Evolutionary conservation across 2,797 vertebrate species (phyloP).

Genomic region (Sebastes aleutianus): DNA sequence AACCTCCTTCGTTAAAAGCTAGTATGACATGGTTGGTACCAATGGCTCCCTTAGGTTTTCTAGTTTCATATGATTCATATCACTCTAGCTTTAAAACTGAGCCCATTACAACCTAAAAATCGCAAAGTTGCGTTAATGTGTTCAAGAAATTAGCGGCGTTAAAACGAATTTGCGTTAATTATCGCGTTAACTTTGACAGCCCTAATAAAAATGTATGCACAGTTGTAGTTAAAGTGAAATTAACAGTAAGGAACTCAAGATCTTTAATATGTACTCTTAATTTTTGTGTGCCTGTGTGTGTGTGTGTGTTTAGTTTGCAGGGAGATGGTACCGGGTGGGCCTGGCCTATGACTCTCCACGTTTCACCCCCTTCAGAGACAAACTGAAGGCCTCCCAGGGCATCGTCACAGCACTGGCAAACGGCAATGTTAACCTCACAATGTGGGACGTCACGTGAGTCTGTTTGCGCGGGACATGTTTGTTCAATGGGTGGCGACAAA

Average conservation of each 20-base stretch:
- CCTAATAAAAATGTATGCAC: not conserved
- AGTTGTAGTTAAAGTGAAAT: not conserved
- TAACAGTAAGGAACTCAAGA: not conserved
- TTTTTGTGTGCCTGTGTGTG: not conserved
- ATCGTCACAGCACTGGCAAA: slow-evolving; percentile 58
- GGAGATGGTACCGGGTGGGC: slow-evolving; percentile 82
- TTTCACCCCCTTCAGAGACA: slow-evolving; percentile 70
- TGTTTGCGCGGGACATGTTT: not conserved
- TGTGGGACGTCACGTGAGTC: slow-evolving; percentile 79
- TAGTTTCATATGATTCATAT: no score
- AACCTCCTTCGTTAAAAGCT: no score
- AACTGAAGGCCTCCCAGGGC: slow-evolving; percentile 75
- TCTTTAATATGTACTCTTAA: not conserved
- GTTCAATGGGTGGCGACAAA: not conserved
- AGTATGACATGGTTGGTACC: no score
- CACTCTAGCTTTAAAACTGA: no score
- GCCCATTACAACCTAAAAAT: no score
- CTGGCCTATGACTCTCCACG: slow-evolving; percentile 78
- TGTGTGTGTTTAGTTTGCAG: slow-evolving; percentile 76
- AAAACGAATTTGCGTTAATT: not conserved
- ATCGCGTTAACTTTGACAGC: no score
- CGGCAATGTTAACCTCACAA: slow-evolving; percentile 80
- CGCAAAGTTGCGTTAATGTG: no score
- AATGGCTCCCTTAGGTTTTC: no score
- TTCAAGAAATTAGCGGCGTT: no score